These are phyloP conservation scores for Helarctos malayanus DNA, from an alignment of 2,797 vertebrate genomes.

Conservation along the genomic window DNA sequence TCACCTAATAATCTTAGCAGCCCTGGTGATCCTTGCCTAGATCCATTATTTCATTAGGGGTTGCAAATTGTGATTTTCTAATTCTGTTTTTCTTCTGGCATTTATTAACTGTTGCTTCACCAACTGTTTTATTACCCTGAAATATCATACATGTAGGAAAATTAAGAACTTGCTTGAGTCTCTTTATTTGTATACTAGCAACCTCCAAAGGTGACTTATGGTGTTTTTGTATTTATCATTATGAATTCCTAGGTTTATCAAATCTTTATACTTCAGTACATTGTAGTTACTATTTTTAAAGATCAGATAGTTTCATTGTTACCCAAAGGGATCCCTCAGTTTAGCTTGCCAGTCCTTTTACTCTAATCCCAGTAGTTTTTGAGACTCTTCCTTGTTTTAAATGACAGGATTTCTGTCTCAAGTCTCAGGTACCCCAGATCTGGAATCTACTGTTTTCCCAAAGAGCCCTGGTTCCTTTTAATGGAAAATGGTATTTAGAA, in stretches of 20 bases:
- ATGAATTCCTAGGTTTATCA: not conserved
- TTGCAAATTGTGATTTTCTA: not conserved
- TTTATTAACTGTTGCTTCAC: not conserved
- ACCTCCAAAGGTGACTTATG: not conserved
- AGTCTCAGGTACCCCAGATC: not conserved
- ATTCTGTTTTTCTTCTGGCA: not conserved
- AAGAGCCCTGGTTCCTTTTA: not conserved
- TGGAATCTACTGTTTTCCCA: not conserved
- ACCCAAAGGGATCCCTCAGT: not conserved
- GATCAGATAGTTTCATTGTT: not conserved
- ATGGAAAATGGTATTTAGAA: not conserved
- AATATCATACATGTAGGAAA: not conserved
- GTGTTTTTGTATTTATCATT: not conserved
- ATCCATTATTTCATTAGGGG: not conserved
- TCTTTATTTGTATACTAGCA: not conserved
- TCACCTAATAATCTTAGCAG: not conserved
- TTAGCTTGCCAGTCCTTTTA: constrained; percentile 12
- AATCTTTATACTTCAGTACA: constrained; percentile 5
- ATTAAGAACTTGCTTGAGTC: not conserved
- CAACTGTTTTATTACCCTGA: not conserved
- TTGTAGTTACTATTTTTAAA: not conserved
- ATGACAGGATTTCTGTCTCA: not conserved
- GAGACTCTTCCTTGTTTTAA: constrained; percentile 27
- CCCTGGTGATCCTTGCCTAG: not conserved
- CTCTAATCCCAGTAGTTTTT: not conserved